These are phyloP conservation scores for Acrocephalus arundinaceus DNA, from an alignment of 2,113 vertebrate genomes.

Conservation along the genomic window DNA sequence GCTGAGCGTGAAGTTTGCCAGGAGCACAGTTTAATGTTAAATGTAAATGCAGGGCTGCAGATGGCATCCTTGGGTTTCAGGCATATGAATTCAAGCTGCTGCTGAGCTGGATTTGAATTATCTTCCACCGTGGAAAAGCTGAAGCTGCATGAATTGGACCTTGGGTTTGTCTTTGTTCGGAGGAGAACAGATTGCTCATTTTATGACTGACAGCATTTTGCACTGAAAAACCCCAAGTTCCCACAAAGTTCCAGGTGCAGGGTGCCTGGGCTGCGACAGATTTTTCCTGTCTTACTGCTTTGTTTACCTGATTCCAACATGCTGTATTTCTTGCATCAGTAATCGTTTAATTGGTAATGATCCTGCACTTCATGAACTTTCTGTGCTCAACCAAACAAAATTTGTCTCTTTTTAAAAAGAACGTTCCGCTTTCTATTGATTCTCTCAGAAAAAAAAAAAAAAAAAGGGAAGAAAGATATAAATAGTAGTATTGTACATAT, in stretches of 20 bases:
- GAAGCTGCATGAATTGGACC: neutral
- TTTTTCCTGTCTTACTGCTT: neutral
- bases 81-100: neutral
- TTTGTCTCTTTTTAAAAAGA: neutral
- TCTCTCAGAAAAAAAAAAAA: accelerated
- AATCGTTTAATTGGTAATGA: neutral
- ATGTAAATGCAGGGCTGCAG: slow-evolving; percentile 24
- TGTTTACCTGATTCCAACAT: neutral
- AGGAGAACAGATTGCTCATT: slow-evolving; percentile 11
- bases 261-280: neutral
- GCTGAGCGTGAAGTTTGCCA: neutral
- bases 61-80: slow-evolving; percentile 9
- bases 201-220: neutral
- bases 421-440: neutral
- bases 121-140: neutral
- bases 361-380: neutral
- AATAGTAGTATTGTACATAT: neutral
- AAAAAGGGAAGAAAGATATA: neutral
- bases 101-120: neutral
- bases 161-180: neutral
- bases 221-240: neutral
- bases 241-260: neutral
- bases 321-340: neutral
- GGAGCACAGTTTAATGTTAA: neutral
- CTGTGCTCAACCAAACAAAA: neutral